Evolutionary conservation across 2,888 invertebrate genomes (phyloP).

Genomic region (Ceramica pisi): DNA sequence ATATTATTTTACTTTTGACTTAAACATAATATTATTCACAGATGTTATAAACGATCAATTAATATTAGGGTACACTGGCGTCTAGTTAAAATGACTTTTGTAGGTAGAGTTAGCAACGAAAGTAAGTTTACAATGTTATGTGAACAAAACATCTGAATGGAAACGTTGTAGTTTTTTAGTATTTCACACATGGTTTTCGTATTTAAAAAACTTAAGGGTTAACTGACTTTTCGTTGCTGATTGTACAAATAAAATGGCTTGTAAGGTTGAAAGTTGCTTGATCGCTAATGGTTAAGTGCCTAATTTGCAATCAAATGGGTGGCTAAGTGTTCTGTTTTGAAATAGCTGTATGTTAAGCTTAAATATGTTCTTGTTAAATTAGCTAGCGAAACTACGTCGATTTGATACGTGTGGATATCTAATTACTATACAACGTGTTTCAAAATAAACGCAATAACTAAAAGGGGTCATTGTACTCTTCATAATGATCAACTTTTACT

Average conservation of each 20-base stretch:
- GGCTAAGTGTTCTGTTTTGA: conserved; percentile 12
- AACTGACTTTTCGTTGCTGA: conserved; percentile 9
- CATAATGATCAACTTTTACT: too few species aligned
- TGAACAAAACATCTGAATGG: not conserved
- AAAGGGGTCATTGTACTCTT: too few species aligned
- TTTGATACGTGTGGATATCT: not conserved
- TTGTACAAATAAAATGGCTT: not conserved
- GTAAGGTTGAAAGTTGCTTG: conserved; percentile 13
- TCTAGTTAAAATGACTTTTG: not conserved
- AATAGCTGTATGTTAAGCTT: conserved; percentile 26
- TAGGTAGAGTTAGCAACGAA: conserved; percentile 7
- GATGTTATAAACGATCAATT: conserved; percentile 1
- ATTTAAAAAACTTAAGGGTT: not conserved
- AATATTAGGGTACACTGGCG: not conserved
- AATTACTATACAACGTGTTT: too few species aligned
- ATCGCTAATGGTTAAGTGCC: conserved; percentile 28
- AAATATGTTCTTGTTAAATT: not conserved
- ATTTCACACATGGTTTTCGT: not conserved
- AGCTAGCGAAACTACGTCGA: not conserved
- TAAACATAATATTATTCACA: not conserved
- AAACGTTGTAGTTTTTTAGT: not conserved
- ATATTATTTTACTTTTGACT: not conserved
- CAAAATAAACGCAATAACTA: too few species aligned
- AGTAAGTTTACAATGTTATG: not conserved
- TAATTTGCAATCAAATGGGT: conserved; percentile 35